These are phyloP conservation scores for Fundulus diaphanus DNA, from an alignment of 2,797 vertebrate genomes.

Conservation along the genomic window DNA sequence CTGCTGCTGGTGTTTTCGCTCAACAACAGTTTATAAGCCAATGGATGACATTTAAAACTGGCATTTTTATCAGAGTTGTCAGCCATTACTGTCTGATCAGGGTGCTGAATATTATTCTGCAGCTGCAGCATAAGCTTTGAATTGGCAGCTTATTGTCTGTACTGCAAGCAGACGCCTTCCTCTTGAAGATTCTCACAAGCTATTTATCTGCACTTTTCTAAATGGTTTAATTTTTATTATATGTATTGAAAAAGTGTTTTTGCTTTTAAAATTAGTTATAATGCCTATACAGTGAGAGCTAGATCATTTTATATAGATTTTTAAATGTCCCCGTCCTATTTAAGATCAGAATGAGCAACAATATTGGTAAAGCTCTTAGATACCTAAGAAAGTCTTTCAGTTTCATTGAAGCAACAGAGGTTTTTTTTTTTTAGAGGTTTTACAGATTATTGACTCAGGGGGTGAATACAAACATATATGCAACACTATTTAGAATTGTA, in stretches of 20 bases:
- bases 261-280: not conserved
- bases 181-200: not conserved
- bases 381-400: not conserved
- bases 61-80: constrained; percentile 4
- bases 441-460: no score
- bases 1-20: not conserved
- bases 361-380: not conserved
- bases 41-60: not conserved
- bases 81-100: not conserved
- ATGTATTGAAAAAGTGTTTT: not conserved
- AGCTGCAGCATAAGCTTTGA: not conserved
- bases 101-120: not conserved
- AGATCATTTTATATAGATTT: not conserved
- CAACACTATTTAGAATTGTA: no score
- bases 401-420: not conserved
- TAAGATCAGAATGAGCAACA: not conserved
- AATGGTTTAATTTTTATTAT: not conserved
- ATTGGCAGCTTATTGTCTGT: not conserved
- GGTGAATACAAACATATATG: no score
- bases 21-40: not conserved
- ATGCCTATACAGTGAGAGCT: not conserved
- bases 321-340: not conserved
- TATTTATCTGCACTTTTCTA: not conserved
- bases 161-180: not conserved
- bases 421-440: no score